A percentile compares a stretch with the other conserved stretches of the same genome.
Evolutionary conservation across 2,797 vertebrate species (phyloP).

Genomic region (Pogoniulus pusillus): DNA sequence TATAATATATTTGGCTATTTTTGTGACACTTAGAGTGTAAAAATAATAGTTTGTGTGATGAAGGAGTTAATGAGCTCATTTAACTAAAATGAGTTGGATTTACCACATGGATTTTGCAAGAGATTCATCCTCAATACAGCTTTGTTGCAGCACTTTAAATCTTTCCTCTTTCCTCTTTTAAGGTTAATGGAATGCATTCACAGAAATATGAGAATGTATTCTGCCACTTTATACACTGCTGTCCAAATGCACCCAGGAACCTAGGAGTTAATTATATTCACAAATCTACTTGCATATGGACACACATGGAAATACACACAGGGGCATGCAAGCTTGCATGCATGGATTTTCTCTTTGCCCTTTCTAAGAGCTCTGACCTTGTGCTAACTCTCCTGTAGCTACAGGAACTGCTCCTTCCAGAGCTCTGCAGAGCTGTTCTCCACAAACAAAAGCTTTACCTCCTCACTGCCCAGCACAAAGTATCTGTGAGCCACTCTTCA

Average conservation of each 20-base stretch:
- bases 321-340: background rate
- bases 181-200: background rate
- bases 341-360: background rate
- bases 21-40: background rate
- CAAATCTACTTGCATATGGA: background rate
- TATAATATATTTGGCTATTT: background rate
- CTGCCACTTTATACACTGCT: background rate
- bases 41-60: background rate
- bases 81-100: slow-evolving; percentile 15
- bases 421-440: background rate
- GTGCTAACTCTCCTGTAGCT: background rate
- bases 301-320: background rate
- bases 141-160: slow-evolving; percentile 32
- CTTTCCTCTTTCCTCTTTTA: background rate
- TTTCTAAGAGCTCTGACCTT: slow-evolving; percentile 44
- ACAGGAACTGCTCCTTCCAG: background rate
- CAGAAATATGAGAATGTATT: background rate
- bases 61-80: background rate
- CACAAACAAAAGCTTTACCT: slow-evolving; percentile 1
- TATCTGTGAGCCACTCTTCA: background rate
- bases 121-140: background rate
- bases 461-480: background rate
- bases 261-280: background rate
- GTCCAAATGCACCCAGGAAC: background rate
- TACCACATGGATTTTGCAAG: background rate